Evolutionary conservation across 2,888 invertebrate genomes (phyloP), one percentile per base, ranked within the genome.

Genomic region (Trilocha varians): DNA sequence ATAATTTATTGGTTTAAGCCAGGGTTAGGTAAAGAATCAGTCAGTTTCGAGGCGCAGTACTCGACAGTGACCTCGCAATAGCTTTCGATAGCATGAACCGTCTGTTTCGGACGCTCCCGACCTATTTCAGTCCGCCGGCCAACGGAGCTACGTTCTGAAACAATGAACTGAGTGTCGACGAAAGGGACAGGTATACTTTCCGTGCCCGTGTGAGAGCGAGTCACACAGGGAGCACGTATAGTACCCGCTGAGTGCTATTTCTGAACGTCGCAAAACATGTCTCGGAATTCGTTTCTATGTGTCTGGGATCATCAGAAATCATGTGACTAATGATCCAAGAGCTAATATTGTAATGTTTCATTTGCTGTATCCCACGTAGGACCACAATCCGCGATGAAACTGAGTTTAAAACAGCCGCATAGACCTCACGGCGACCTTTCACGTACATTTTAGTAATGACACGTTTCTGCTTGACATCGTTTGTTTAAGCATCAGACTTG

Each of bases 251-350:
- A 73, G 76, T 75, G 78, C 83, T 84, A 84, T 84, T 84, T 83
- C 70, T 72, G 80, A 66, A 55, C 82, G 82, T 82, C 83, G 83
- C 82, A 70, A 73, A 80, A 80, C 80, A 82, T 83, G 84, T 84
- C 84, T 84, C 84, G 84, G 82, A 82, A 83, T 83, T 78, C 78
- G 78, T 78, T 83, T 78, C 78, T 78, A 73, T 73, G 74, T 78
- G 80, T 84, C 83, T 82, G 78, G 76, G 71, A 78, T 75, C 73
- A 80, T 79, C 68, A 78, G 69, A 72, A 79, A 79, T 80, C 79
- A 82, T 78, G 83, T 83, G 83, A 83, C 80, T 83, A 80, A 84
- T 79, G 76, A 73, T 72, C 63, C 55, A 56, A 46, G 56, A 59
- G 59, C 57, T 64, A 61, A 64, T 66, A 68, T 50, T 49, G 57